Conservation (phyloP, 2,113 vertebrate species). For the Oreochromis tanganicae region DNA sequence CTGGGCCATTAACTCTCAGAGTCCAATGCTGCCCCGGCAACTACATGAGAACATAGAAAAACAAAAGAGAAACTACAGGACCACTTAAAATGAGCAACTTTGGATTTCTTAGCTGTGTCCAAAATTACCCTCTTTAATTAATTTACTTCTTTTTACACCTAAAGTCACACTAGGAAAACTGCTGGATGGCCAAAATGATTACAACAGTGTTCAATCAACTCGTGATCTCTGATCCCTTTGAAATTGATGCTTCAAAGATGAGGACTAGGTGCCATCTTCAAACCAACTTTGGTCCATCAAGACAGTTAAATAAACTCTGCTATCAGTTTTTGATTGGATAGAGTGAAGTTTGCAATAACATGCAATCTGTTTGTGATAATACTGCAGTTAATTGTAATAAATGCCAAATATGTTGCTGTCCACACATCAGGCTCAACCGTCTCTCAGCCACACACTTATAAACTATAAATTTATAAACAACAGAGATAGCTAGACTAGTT, state of each 20-base stretch:
- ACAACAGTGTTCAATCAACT: not conserved
- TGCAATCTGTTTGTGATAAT: not conserved
- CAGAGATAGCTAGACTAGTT: not conserved
- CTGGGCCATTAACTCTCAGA: not conserved
- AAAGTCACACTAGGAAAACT: not conserved
- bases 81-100: not conserved
- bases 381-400: not conserved
- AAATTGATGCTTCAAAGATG: not conserved
- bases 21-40: not conserved
- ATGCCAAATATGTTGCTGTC: not conserved
- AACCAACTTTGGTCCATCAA: not conserved
- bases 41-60: not conserved
- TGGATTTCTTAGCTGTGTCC: not conserved
- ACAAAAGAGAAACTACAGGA: not conserved
- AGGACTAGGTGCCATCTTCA: not conserved
- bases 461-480: not conserved
- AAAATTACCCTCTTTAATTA: not conserved
- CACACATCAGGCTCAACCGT: not conserved
- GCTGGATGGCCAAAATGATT: not conserved
- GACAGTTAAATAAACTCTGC: not conserved
- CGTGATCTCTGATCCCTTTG: not conserved
- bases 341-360: not conserved
- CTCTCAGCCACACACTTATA: not conserved
- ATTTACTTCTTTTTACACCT: not conserved
- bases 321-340: not conserved